Conservation (phyloP, 1,140 invertebrate species). For the Cyclargus thomasi region DNA sequence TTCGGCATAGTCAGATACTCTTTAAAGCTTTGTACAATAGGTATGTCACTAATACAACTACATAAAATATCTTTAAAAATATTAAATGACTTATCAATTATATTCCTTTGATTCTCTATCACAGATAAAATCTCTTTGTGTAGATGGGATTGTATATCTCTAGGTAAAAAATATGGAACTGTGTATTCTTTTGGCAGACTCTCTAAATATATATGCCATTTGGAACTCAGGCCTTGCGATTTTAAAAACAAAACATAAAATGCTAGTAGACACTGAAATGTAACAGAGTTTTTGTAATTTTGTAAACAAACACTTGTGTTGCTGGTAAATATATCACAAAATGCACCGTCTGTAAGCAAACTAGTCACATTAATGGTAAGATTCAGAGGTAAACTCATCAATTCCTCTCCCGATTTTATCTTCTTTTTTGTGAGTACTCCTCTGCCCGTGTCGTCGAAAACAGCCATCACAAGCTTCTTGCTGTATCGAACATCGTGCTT, state of each 20-base stretch:
- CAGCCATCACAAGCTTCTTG: constrained; percentile 59
- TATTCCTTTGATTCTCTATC: constrained; percentile 48
- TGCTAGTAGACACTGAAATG: constrained; percentile 75
- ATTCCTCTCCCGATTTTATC: constrained; percentile 69
- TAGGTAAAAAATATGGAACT: constrained; percentile 73
- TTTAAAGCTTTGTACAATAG: constrained; percentile 37
- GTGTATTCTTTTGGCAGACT: constrained; percentile 77
- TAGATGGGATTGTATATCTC: constrained; percentile 56
- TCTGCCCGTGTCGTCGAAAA: constrained; percentile 76
- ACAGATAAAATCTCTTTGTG: constrained; percentile 55
- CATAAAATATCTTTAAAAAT: constrained; percentile 56
- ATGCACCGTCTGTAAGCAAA: constrained; percentile 58
- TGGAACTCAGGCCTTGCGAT: constrained; percentile 57
- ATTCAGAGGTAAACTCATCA: constrained; percentile 76
- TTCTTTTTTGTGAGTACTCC: constrained; percentile 76
- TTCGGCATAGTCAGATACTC: constrained; percentile 54
- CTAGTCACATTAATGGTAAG: constrained; percentile 76
- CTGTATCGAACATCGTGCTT: constrained; percentile 57
- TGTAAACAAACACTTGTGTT: constrained; percentile 46
- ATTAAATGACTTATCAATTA: constrained; percentile 63
- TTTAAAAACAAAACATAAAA: constrained; percentile 77
- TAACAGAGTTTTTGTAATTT: constrained; percentile 49
- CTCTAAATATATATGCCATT: constrained; percentile 77
- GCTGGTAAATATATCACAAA: constrained; percentile 68
- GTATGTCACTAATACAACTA: constrained; percentile 37